Evolutionary conservation across 2,888 invertebrate species (phyloP).

Genomic region (Branchellion lobata): DNA sequence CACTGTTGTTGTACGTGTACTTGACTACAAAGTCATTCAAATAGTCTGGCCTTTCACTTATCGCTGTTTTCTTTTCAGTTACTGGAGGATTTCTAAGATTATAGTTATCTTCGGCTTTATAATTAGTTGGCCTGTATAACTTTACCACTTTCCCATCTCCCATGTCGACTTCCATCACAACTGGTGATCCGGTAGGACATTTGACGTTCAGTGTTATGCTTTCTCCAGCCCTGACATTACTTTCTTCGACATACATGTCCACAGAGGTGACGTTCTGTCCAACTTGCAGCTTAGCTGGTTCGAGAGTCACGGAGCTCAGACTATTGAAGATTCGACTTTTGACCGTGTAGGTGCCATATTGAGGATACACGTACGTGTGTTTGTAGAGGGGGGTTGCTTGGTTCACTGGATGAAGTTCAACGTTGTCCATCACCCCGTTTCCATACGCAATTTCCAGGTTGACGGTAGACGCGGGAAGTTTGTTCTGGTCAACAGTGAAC

Average conservation of each 20-base stretch:
- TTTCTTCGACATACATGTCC: constrained; percentile 54
- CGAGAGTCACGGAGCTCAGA: constrained; percentile 53
- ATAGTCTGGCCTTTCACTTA: neutral
- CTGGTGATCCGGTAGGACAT: constrained; percentile 55
- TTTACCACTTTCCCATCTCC: constrained; percentile 49
- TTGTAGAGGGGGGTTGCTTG: constrained; percentile 48
- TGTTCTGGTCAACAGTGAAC: constrained; percentile 55
- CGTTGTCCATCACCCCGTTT: constrained; percentile 53
- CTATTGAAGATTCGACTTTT: constrained; percentile 56
- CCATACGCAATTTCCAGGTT: constrained; percentile 55
- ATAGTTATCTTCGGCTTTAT: constrained; percentile 24
- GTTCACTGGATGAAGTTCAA: constrained; percentile 47
- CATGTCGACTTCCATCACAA: constrained; percentile 47
- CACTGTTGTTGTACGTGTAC: constrained; percentile 49
- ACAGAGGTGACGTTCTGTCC: constrained; percentile 55
- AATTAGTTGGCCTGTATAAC: constrained; percentile 28
- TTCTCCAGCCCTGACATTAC: constrained; percentile 53
- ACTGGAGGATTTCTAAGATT: neutral
- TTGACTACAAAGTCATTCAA: constrained; percentile 37
- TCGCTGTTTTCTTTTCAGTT: neutral
- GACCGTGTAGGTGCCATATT: constrained; percentile 59
- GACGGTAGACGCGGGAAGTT: constrained; percentile 50
- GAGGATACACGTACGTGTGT: constrained; percentile 54
- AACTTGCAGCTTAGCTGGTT: constrained; percentile 55
- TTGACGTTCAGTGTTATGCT: constrained; percentile 53